Conservation (phyloP, 2,888 invertebrate genomes). For the Luperina nickerlii region DNA sequence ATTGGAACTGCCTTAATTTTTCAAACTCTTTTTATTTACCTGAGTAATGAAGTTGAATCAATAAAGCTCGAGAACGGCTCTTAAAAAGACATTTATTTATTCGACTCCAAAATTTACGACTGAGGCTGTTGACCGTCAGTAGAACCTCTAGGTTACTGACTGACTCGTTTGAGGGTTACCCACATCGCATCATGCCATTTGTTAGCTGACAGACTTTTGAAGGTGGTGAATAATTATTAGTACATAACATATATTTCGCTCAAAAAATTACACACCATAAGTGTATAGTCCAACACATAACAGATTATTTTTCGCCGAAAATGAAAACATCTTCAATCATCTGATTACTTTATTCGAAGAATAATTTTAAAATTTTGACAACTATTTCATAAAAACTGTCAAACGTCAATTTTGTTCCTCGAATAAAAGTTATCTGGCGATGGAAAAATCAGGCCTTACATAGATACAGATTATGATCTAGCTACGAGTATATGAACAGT, state of each 20-base stretch:
- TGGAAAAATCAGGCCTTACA: too few relatives aligned
- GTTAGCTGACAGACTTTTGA: slow-evolving; percentile 19
- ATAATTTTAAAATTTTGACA: too few relatives aligned
- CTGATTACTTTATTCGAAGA: too few relatives aligned
- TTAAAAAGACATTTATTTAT: slow-evolving; percentile 46
- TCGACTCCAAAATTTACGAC: slow-evolving; percentile 22
- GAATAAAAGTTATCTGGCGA: too few relatives aligned
- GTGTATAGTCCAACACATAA: background rate
- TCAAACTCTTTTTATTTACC: slow-evolving; percentile 25
- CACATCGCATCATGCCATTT: slow-evolving; percentile 14
- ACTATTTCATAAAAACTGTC: too few relatives aligned
- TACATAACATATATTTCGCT: background rate
- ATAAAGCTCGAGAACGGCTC: slow-evolving; percentile 32
- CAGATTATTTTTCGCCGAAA: background rate
- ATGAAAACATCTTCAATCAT: too few relatives aligned
- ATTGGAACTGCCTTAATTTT: slow-evolving; percentile 13
- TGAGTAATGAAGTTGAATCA: slow-evolving; percentile 33
- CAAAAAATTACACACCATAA: slow-evolving; percentile 1
- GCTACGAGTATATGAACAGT: background rate
- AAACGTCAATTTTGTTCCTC: too few relatives aligned
- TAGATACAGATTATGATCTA: background rate
- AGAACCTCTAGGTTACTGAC: slow-evolving; percentile 19
- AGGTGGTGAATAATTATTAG: slow-evolving; percentile 18
- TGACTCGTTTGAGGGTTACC: slow-evolving; percentile 16
- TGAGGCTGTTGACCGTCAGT: slow-evolving; percentile 18